Conservation (phyloP, 2,888 invertebrate species). For the Gonocerus acuteangulatus region DNA sequence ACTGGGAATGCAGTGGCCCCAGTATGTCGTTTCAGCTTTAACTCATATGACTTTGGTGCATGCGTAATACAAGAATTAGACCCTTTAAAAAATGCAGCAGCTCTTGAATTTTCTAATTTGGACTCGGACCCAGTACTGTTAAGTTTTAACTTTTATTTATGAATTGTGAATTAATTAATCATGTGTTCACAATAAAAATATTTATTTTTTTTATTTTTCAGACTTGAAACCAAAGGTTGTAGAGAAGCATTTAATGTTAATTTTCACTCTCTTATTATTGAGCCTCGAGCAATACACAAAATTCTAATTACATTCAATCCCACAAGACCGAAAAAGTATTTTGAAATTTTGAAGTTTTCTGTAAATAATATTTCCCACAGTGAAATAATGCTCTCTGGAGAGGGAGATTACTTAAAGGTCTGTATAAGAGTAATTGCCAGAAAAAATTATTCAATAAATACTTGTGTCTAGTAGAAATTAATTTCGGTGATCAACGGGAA, state of each 20-base stretch:
- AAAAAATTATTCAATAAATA: no score
- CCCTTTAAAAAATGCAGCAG: background rate
- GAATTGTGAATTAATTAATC: background rate
- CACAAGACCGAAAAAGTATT: background rate
- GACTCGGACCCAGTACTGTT: constrained; percentile 8
- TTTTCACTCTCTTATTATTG: constrained; percentile 6
- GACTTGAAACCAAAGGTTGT: background rate
- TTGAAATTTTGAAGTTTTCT: background rate
- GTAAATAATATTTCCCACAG: background rate
- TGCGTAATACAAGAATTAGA: constrained; percentile 4
- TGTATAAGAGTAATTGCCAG: no score
- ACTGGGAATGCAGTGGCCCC: constrained; percentile 5
- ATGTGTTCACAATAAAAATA: background rate
- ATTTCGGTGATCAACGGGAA: no score
- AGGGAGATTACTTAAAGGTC: constrained; percentile 8
- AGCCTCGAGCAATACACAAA: constrained; percentile 12
- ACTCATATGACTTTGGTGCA: background rate
- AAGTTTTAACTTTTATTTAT: background rate
- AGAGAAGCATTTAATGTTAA: constrained; percentile 5
- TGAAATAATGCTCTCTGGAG: background rate
- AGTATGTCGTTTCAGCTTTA: background rate
- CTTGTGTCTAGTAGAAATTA: no score
- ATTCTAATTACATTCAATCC: constrained; percentile 4
- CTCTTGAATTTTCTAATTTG: constrained; percentile 8
- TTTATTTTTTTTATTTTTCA: background rate